Base-by-base conservation (phyloP, 92 coral and sea anemone genomes). In the Isaurus tuberculatus region DNA sequence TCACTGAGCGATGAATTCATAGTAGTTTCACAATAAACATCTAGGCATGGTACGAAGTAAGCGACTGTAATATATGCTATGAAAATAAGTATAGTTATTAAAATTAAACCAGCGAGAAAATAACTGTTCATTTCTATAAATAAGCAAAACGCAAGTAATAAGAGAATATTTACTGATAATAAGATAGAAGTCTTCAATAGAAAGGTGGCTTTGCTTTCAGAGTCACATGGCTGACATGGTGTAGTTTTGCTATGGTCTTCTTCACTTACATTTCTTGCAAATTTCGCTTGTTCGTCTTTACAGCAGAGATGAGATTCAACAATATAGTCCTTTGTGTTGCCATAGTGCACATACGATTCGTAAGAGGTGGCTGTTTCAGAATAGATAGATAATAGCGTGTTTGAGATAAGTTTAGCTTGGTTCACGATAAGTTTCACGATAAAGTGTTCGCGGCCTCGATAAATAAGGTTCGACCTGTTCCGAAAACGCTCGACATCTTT, bases 341-440 rank as follows among this genome's bases (percentile, higher is more conserved):
- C 72, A 66, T 66, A 66, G 72, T 66, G 29, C 72, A 66, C 72
- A 66, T 66, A n/a, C n/a, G n/a, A n/a, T n/a, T n/a, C n/a, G n/a
- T n/a, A n/a, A n/a, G n/a, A n/a, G n/a, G n/a, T n/a, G n/a, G n/a
- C n/a, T n/a, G n/a, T n/a, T n/a, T n/a, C n/a, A n/a, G n/a, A n/a
- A n/a, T n/a, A n/a, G n/a, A n/a, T n/a, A n/a, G n/a, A n/a, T n/a
- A n/a, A n/a, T n/a, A n/a, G n/a, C n/a, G n/a, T n/a, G n/a, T n/a
- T n/a, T n/a, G n/a, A n/a, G n/a, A n/a, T n/a, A n/a, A n/a, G n/a
- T n/a, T n/a, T n/a, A n/a, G n/a, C n/a, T n/a, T n/a, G n/a, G n/a
- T n/a, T n/a, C n/a, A n/a, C n/a, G n/a, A n/a, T n/a, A n/a, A n/a
- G n/a, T 66, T 26, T 65, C 71, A 65, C 71, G 71, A 65, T 65